phyloP scores from a whole-genome alignment of 2,888 invertebrate species.

The Harpalus rubripes region DNA sequence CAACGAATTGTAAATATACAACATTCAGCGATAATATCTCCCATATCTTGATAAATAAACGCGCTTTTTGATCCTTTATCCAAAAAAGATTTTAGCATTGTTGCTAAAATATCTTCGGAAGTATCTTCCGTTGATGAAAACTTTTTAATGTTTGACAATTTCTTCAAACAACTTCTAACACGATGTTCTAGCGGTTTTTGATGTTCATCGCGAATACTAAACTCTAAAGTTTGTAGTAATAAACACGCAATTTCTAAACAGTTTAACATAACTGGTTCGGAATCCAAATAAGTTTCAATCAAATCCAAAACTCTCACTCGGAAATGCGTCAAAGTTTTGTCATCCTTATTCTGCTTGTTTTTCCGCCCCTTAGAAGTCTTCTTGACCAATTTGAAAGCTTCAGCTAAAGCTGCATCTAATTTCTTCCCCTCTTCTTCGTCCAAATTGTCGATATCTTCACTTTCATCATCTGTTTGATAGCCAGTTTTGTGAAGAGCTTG shows the following conservation, averaged over 20 bases:
- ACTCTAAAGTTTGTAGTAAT: slow-evolving; percentile 84
- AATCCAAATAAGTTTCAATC: slow-evolving; percentile 86
- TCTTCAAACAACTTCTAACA: slow-evolving; percentile 82
- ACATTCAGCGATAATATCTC: slow-evolving; percentile 82
- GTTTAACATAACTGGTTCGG: slow-evolving; percentile 84
- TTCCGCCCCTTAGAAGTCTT: slow-evolving; percentile 77
- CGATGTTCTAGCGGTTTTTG: slow-evolving; percentile 84
- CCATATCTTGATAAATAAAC: slow-evolving; percentile 83
- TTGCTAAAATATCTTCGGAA: slow-evolving; percentile 79
- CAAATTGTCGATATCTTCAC: slow-evolving; percentile 87
- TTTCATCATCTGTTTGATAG: slow-evolving; percentile 83
- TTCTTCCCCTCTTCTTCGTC: slow-evolving; percentile 86
- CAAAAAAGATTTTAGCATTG: slow-evolving; percentile 80
- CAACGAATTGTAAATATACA: slow-evolving; percentile 83
- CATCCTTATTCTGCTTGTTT: slow-evolving; percentile 81
- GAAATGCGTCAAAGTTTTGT: slow-evolving; percentile 85
- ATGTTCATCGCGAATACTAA: slow-evolving; percentile 84
- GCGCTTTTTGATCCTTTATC: slow-evolving; percentile 83
- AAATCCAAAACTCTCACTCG: slow-evolving; percentile 87
- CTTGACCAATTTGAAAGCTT: slow-evolving; percentile 85
- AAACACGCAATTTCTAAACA: slow-evolving; percentile 85
- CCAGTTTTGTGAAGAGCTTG: slow-evolving; percentile 83
- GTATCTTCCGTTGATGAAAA: slow-evolving; percentile 81
- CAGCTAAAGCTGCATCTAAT: slow-evolving; percentile 84
- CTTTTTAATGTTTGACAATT: slow-evolving; percentile 81